These are phyloP conservation scores for Andrena bicolor DNA, from an alignment of 2,888 invertebrate genomes.

Conservation along the genomic window DNA sequence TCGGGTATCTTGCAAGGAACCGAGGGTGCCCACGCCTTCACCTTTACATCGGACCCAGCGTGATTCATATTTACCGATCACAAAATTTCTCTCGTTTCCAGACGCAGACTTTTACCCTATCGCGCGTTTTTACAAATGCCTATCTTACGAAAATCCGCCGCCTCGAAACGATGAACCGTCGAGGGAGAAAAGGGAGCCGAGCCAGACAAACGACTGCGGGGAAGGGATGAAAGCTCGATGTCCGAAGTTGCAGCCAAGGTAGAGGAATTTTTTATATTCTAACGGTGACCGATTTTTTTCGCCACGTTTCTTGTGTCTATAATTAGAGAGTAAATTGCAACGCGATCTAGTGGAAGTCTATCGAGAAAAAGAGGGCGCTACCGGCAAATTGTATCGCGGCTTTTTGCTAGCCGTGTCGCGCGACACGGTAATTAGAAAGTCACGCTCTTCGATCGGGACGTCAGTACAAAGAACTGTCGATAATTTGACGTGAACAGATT, in stretches of 20 bases:
- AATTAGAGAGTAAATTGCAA: background rate
- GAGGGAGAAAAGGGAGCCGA: background rate
- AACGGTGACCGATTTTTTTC: background rate
- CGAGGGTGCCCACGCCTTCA: slow-evolving; percentile 71
- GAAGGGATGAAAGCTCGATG: background rate
- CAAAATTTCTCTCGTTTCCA: background rate
- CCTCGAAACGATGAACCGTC: slow-evolving; percentile 1
- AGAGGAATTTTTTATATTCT: background rate
- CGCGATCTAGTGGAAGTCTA: background rate
- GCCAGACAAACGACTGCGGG: slow-evolving; percentile 13
- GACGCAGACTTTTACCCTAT: background rate
- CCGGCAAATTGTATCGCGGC: slow-evolving; percentile 2
- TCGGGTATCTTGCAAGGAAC: slow-evolving; percentile 65
- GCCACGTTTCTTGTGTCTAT: background rate
- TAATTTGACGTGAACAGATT: slow-evolving; percentile 10
- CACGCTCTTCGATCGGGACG: background rate
- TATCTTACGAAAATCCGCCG: background rate
- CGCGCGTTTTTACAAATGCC: background rate
- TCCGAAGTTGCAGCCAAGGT: background rate
- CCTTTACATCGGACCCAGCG: slow-evolving; percentile 14
- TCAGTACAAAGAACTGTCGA: slow-evolving; percentile 16
- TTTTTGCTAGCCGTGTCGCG: background rate
- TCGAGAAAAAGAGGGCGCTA: background rate
- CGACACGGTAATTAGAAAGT: slow-evolving; percentile 21
- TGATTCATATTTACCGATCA: slow-evolving; percentile 17